phyloP scores from a whole-genome alignment of 2,113 vertebrate genomes.

The Neotragus moschatus region DNA sequence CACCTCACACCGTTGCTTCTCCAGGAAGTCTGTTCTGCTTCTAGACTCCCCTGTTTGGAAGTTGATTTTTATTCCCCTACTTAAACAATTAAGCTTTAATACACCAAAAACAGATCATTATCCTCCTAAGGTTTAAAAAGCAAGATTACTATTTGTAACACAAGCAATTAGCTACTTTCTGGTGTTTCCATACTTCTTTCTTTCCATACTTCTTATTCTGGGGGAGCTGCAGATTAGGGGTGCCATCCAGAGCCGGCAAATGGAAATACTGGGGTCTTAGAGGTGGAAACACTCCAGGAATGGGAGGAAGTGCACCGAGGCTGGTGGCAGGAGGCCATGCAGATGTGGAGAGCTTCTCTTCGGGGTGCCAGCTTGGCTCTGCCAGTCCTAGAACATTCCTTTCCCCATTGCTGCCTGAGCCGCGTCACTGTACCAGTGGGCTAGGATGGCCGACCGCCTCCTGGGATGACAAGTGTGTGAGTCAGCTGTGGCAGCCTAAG shows the following conservation, averaged over 20 bases:
- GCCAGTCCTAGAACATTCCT: accelerated
- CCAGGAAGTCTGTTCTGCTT: not conserved
- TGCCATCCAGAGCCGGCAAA: not conserved
- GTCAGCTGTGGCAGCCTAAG: accelerated
- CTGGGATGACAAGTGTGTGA: accelerated
- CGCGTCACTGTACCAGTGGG: accelerated
- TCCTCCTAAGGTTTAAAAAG: conserved; percentile 33
- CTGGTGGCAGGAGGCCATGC: not conserved
- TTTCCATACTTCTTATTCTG: not conserved
- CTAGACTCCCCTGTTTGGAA: not conserved
- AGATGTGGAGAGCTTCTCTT: not conserved
- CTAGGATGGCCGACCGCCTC: no score
- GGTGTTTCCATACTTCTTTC: not conserved
- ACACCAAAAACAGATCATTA: conserved; percentile 27
- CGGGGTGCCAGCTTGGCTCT: not conserved
- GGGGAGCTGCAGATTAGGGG: not conserved
- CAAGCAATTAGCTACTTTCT: conserved; percentile 49
- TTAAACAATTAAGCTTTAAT: conserved; percentile 53
- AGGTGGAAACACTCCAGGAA: not conserved
- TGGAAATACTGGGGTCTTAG: not conserved
- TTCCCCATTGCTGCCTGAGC: not conserved
- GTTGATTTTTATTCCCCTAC: conserved; percentile 15
- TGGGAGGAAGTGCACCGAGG: no score
- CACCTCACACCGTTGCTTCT: accelerated
- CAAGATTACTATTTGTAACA: conserved; percentile 27